Evolutionary conservation across 2,888 invertebrate species (phyloP).

Genomic region (Morpho achilles): DNA sequence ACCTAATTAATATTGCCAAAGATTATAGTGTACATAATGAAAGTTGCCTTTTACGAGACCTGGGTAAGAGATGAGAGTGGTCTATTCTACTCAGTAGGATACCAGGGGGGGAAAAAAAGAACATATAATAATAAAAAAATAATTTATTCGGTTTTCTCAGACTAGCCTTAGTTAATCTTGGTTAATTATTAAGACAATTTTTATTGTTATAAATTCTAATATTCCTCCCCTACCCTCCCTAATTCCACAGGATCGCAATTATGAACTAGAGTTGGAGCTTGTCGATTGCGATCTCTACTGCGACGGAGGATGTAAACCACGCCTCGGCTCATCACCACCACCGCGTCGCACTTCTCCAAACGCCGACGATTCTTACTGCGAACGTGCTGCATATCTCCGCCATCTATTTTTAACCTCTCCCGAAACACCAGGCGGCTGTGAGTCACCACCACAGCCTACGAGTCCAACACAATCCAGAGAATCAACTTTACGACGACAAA

Average conservation of each 20-base stretch:
- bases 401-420: conserved; percentile 51
- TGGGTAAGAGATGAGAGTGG: no score
- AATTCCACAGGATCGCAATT: conserved; percentile 49
- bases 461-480: conserved; percentile 88
- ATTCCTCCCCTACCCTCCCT: no score
- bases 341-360: conserved; percentile 46
- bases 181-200: no score
- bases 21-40: no score
- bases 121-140: no score
- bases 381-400: conserved; percentile 53
- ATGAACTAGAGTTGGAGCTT: conserved; percentile 59
- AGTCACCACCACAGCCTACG: conserved; percentile 89
- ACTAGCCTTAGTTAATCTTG: no score
- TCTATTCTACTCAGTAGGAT: no score
- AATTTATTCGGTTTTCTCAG: no score
- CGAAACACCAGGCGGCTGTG: conserved; percentile 49
- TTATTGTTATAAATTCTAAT: no score
- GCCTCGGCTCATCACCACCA: conserved; percentile 58
- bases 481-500: conserved; percentile 82
- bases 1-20: no score
- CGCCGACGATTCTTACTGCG: conserved; percentile 47
- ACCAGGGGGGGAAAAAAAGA: no score
- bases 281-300: conserved; percentile 67
- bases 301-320: conserved; percentile 60
- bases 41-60: no score